phyloP scores from a whole-genome alignment of 2,113 vertebrate species.

The Alosa alosa region DNA sequence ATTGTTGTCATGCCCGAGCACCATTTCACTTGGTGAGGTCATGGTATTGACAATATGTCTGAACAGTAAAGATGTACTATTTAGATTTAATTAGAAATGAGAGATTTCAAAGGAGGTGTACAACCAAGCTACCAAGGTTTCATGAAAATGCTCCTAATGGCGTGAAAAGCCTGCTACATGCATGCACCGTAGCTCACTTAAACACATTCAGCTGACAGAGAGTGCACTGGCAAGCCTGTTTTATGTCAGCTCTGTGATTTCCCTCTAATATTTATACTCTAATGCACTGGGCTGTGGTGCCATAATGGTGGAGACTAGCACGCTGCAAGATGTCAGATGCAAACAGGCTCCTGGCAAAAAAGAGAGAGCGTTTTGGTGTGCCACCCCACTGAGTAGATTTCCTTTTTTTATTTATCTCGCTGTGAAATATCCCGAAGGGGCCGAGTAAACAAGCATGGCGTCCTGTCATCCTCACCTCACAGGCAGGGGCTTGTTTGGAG shows the following conservation, averaged over 20 bases:
- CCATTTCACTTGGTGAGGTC: background rate
- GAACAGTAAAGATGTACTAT: too few relatives aligned
- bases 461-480: background rate
- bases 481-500: background rate
- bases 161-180: too few relatives aligned
- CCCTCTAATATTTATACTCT: background rate
- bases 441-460: background rate
- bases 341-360: background rate
- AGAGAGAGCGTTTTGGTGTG: background rate
- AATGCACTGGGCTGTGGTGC: background rate
- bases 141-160: too few relatives aligned
- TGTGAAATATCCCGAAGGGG: background rate
- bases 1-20: background rate
- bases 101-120: too few relatives aligned
- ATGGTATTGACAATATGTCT: background rate
- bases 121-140: too few relatives aligned
- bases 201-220: background rate
- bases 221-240: background rate
- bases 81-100: too few relatives aligned
- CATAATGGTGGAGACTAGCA: background rate
- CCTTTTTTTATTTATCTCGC: background rate
- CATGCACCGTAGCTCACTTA: too few relatives aligned
- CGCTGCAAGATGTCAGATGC: background rate
- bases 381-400: background rate
- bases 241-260: background rate